Evolutionary conservation across 2,888 invertebrate genomes (phyloP), one percentile per base, ranked within the genome.

Genomic region (Pammene fasciana): DNA sequence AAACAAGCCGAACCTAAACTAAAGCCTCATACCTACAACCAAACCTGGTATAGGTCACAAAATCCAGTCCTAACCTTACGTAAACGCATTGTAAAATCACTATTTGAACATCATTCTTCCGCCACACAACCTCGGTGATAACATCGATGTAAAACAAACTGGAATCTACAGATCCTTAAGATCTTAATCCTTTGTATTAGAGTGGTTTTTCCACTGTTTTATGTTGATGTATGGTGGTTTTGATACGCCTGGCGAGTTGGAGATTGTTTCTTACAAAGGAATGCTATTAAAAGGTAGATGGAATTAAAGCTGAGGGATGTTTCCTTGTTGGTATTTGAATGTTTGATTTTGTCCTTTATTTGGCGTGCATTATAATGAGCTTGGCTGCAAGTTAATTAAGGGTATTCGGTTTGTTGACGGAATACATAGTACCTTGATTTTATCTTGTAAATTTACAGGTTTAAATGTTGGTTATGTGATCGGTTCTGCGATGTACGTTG

Each of bases 101-200:
- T 65, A 65, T 70, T 65, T 70, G 70, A 70, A 70, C 70, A 70
- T 65, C 65, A 60, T 70, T 65, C 68, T 70, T 70, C 70, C 70
- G 65, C 65, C 59, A 52, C 36, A 46, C 60, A 70, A 65, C 70
- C 70, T 70, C 70, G 70, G 11, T 70, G 70, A 70, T 70, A 70
- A 65, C 60, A 70, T 70, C 70, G 60, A 50, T 50, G 38, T 13
- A 60, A 60, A 14, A 68, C 65, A n/a, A 55, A 65, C 48, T 14
- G 18, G 14, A 41, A 8, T 67, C 26, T 67, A 36, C 65, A 59
- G 38, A 43, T 62, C 45, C 14, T 46, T n/a, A 9, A 38, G 11
- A 55, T 41, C 41, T 54, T 70, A 48, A 18, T 1, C 8, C 18
- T 34, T n/a, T 7, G 16, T 10, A 52, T 52, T 67, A 68, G 46